phyloP scores from a whole-genome alignment of 2,113 vertebrate genomes.

The Coptodon rendalli region DNA sequence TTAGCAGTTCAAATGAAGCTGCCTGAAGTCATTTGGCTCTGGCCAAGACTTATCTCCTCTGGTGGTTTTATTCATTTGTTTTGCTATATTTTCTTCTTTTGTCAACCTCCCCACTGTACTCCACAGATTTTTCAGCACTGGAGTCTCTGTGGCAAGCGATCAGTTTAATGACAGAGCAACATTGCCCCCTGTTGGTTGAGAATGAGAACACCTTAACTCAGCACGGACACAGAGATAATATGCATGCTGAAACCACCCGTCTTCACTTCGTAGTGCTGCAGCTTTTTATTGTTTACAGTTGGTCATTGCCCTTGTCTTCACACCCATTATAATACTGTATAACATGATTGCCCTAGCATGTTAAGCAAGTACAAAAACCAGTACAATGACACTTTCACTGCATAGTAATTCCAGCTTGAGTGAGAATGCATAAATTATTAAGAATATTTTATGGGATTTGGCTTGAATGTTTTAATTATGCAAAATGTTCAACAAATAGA shows the following conservation, averaged over 20 bases:
- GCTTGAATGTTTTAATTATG: neutral
- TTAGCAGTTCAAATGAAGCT: slow-evolving; percentile 55
- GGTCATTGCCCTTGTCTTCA: slow-evolving; percentile 29
- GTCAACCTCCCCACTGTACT: slow-evolving; percentile 41
- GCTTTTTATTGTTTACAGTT: neutral
- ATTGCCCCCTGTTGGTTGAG: slow-evolving; percentile 72
- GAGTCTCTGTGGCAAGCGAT: neutral
- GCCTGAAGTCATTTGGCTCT: slow-evolving; percentile 55
- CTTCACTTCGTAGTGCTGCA: neutral
- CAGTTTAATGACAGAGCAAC: slow-evolving; percentile 56
- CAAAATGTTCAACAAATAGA: neutral
- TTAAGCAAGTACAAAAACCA: neutral
- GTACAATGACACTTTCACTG: neutral
- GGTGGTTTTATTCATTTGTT: slow-evolving; percentile 63
- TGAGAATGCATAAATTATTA: neutral
- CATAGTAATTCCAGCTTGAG: neutral
- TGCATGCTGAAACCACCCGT: neutral
- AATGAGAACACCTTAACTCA: neutral
- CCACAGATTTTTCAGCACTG: slow-evolving; percentile 4
- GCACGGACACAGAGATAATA: neutral
- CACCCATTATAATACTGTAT: neutral
- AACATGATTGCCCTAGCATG: neutral
- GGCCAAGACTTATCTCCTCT: slow-evolving; percentile 45
- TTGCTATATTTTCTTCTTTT: slow-evolving; percentile 46
- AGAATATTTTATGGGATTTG: neutral